Conservation (phyloP, 1,140 invertebrate species). For the Sarcophaga bullata region DNA sequence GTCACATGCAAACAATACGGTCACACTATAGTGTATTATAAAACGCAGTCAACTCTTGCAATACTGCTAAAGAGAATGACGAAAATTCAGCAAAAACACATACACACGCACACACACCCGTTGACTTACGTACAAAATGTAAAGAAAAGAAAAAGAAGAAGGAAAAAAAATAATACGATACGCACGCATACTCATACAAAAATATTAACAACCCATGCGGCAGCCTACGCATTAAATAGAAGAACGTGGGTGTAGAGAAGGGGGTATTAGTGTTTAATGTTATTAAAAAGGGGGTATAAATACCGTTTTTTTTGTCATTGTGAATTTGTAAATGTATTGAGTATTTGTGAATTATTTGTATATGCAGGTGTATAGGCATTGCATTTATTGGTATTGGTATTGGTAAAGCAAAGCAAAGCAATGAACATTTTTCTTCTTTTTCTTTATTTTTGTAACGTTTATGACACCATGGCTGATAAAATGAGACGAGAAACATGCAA, state of each 20-base stretch:
- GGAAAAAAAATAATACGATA: background rate
- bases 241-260: too few species aligned
- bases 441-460: background rate
- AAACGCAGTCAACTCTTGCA: constrained; percentile 5
- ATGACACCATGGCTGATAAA: background rate
- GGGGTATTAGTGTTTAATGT: too few species aligned
- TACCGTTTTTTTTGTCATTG: background rate
- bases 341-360: too few species aligned
- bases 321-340: too few species aligned
- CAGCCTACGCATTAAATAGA: too few species aligned
- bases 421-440: too few species aligned
- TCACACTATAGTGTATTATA: background rate
- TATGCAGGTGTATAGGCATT: too few species aligned
- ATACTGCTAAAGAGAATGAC: background rate
- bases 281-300: background rate
- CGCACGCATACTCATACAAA: background rate
- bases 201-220: too few species aligned
- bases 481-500: background rate
- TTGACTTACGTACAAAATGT: too few species aligned
- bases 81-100: background rate
- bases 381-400: too few species aligned
- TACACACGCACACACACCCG: background rate
- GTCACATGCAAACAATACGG: background rate
- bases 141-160: background rate
- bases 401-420: too few species aligned